These are phyloP conservation scores for Tetragonula clypearis DNA, from an alignment of 1,140 invertebrate species.

Conservation along the genomic window DNA sequence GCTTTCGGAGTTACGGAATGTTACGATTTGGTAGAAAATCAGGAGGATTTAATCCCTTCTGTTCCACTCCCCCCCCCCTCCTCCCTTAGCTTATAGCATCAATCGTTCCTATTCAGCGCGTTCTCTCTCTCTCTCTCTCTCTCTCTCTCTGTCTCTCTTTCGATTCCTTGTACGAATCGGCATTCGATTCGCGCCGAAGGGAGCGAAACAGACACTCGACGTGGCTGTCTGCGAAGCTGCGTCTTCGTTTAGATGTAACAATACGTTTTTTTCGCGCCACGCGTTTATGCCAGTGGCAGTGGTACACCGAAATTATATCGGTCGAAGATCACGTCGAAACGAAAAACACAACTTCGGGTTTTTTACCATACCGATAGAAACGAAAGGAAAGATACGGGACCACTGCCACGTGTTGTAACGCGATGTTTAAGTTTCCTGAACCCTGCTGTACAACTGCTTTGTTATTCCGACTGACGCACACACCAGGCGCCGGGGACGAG, in stretches of 20 bases:
- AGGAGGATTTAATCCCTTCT: background rate
- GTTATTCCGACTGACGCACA: conserved; percentile 79
- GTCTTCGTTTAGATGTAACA: conserved; percentile 39
- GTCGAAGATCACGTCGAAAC: too few species aligned
- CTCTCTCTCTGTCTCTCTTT: background rate
- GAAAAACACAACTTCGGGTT: too few species aligned
- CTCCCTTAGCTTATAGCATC: too few species aligned
- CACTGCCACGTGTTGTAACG: conserved; percentile 10
- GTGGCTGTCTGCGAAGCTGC: background rate
- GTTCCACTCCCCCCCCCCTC: too few species aligned
- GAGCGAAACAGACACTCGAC: background rate
- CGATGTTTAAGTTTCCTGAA: conserved; percentile 57
- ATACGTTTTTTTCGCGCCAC: conserved; percentile 44
- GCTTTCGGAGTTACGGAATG: background rate
- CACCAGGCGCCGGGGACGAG: conserved; percentile 83
- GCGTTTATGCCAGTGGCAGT: conserved; percentile 33
- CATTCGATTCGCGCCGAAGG: too few species aligned
- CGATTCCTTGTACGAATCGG: background rate
- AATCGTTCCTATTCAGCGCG: too few species aligned
- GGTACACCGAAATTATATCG: background rate
- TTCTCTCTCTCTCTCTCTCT: too few species aligned
- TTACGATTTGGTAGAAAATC: background rate
- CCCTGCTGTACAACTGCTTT: conserved; percentile 80
- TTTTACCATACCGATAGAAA: too few species aligned
- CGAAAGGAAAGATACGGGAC: background rate